A percentile compares a stretch with the other conserved stretches of the same genome.
Evolutionary conservation across 2,113 vertebrate genomes (phyloP).

Genomic region (Clarias gariepinus): DNA sequence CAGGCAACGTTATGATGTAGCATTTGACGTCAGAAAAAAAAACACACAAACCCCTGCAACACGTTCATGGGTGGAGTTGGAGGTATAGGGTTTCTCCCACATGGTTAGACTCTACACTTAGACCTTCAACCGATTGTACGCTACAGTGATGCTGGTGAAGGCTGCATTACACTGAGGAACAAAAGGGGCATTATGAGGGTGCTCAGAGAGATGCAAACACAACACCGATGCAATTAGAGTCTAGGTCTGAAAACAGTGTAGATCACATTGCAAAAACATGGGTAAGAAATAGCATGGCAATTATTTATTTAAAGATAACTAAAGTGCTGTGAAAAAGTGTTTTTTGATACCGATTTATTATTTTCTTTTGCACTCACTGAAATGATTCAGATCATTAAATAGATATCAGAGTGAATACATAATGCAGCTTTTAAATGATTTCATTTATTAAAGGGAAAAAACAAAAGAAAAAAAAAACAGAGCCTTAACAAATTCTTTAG

Average conservation of each 20-base stretch:
- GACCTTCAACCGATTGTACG: not conserved
- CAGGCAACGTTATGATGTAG: not conserved
- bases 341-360: too few species aligned
- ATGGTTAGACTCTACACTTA: not conserved
- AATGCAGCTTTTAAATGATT: too few species aligned
- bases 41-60: not conserved
- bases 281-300: not conserved
- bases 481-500: too few species aligned
- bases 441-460: too few species aligned
- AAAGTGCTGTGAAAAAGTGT: too few species aligned
- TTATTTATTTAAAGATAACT: not conserved
- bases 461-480: too few species aligned
- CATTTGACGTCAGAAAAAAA: conserved; percentile 12
- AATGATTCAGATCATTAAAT: too few species aligned
- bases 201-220: not conserved
- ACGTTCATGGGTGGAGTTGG: not conserved
- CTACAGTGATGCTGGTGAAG: not conserved
- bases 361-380: too few species aligned
- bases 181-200: conserved; percentile 18
- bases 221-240: not conserved
- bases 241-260: not conserved
- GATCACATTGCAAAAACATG: conserved; percentile 26
- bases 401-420: too few species aligned
- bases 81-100: not conserved
- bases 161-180: not conserved